Percentiles rank a stretch among this genome's conserved stretches.
Evolutionary conservation across 1,140 invertebrate genomes (phyloP).

Genomic region (Drosophila saltans): DNA sequence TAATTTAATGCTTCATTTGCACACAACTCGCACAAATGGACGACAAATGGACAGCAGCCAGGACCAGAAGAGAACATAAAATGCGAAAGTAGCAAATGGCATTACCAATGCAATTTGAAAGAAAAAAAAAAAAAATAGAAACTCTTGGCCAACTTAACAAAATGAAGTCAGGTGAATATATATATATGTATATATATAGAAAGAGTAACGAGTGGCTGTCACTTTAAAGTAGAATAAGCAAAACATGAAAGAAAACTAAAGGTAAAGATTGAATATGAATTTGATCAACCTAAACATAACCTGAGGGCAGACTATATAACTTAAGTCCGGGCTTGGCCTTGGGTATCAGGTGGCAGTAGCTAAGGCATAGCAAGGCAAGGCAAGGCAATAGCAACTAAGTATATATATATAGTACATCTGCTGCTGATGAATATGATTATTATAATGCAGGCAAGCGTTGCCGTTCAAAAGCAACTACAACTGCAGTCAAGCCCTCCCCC

Average conservation of each 20-base stretch:
- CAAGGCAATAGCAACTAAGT: constrained; percentile 1
- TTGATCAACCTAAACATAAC: neutral
- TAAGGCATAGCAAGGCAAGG: neutral
- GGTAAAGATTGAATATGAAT: constrained; percentile 5
- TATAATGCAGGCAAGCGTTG: constrained; percentile 55
- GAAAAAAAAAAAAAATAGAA: too few species aligned
- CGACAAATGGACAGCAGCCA: constrained; percentile 17
- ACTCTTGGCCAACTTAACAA: neutral
- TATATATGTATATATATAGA: neutral
- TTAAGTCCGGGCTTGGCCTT: neutral
- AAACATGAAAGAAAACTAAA: neutral
- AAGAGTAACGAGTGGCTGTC: neutral
- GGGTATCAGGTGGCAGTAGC: constrained; percentile 4
- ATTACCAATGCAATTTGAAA: constrained; percentile 4
- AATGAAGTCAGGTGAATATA: constrained; percentile 11
- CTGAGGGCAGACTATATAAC: neutral
- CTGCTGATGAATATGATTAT: constrained; percentile 44
- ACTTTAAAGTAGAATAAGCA: neutral
- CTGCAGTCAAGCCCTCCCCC: constrained; percentile 8
- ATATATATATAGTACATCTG: neutral
- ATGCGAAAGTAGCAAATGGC: neutral
- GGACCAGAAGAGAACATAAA: constrained; percentile 21
- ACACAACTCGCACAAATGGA: constrained; percentile 35
- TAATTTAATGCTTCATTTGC: constrained; percentile 78
- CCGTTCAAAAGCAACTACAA: constrained; percentile 30